Evolutionary conservation across 2,113 vertebrate genomes (phyloP).

Genomic region (Mesitornis unicolor): DNA sequence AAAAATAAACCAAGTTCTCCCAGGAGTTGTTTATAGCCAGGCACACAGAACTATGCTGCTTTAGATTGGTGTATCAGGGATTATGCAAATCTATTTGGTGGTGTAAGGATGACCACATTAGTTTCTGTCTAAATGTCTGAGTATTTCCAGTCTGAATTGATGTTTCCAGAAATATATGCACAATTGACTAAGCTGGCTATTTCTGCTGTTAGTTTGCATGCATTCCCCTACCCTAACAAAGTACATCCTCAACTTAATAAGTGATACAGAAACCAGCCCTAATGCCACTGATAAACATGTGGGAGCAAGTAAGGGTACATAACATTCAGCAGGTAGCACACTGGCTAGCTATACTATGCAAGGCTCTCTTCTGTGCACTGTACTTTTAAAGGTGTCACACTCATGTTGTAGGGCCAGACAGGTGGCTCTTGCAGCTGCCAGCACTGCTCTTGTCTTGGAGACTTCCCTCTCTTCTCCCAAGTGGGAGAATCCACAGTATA

Average conservation of each 20-base stretch:
- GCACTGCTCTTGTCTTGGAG: background rate
- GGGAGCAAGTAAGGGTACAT: fast-evolving
- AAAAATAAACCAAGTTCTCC: background rate
- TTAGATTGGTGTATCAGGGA: background rate
- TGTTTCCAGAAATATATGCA: background rate
- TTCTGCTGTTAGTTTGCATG: background rate
- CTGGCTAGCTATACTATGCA: background rate
- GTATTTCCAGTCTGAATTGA: background rate
- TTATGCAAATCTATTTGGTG: background rate
- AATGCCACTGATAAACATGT: fast-evolving
- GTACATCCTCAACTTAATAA: background rate
- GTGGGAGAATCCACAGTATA: background rate
- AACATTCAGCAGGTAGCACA: fast-evolving
- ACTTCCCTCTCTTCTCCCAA: background rate
- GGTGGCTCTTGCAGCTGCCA: background rate
- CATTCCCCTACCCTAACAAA: background rate
- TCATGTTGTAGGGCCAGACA: fast-evolving
- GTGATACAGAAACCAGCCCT: background rate
- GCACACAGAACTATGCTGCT: background rate
- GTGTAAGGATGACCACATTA: background rate
- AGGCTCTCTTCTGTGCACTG: background rate
- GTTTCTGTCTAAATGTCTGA: background rate
- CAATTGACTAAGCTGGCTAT: background rate
- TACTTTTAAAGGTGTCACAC: background rate
- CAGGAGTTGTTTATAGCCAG: background rate